Conservation (phyloP, 2,113 vertebrate species). For the Miniopterus natalensis region DNA sequence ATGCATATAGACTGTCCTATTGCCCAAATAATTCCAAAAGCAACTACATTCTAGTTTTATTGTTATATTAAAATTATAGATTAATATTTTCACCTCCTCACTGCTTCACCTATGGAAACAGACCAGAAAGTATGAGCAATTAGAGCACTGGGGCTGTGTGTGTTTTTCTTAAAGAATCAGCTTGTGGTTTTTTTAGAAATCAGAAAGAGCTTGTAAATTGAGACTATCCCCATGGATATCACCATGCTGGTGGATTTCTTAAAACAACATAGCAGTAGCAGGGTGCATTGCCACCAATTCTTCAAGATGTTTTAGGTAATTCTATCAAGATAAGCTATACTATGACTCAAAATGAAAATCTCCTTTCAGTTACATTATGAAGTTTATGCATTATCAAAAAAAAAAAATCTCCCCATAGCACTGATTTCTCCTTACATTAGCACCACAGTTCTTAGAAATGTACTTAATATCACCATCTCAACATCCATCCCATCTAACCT, state of each 20-base stretch:
- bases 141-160: neutral
- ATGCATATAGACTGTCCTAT: neutral
- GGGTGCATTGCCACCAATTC: neutral
- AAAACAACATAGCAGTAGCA: neutral
- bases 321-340: neutral
- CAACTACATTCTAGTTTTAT: neutral
- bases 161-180: neutral
- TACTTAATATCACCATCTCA: neutral
- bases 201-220: neutral
- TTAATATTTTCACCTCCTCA: neutral
- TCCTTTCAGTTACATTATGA: neutral
- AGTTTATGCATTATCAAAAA: neutral
- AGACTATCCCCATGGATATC: neutral
- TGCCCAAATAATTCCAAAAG: neutral
- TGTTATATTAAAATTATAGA: neutral
- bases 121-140: neutral
- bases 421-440: neutral
- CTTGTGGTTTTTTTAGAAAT: neutral
- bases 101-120: neutral
- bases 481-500: neutral
- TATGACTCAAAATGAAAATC: neutral
- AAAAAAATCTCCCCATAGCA: neutral
- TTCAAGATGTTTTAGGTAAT: neutral
- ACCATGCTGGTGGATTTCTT: slow-evolving; percentile 31
- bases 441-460: neutral